phyloP scores from a whole-genome alignment of 2,888 invertebrate species.

The Julus scanicus region DNA sequence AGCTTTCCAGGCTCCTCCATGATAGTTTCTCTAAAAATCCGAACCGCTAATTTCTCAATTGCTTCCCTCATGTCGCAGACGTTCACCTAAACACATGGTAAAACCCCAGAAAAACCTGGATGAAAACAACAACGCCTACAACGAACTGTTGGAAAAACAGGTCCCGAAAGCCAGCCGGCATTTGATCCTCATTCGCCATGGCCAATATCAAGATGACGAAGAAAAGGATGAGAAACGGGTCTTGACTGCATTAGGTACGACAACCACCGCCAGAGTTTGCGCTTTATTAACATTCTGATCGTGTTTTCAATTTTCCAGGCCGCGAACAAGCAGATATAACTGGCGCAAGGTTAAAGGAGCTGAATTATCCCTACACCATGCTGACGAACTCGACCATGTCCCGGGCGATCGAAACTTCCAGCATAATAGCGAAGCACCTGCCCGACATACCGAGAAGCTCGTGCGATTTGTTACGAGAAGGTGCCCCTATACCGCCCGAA shows the following conservation, averaged over 20 bases:
- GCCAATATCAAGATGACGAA: slow-evolving; percentile 87
- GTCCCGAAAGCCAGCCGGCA: slow-evolving; percentile 78
- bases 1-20: no score
- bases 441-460: slow-evolving; percentile 72
- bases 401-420: slow-evolving; percentile 90
- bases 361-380: slow-evolving; percentile 81
- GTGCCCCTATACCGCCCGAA: slow-evolving; percentile 93
- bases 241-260: slow-evolving; percentile 82
- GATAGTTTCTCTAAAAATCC: no score
- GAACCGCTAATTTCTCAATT: not conserved
- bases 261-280: not conserved
- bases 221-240: slow-evolving; percentile 77
- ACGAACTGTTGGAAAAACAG: slow-evolving; percentile 71
- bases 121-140: slow-evolving; percentile 75
- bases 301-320: slow-evolving; percentile 71
- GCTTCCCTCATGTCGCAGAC: slow-evolving; percentile 67
- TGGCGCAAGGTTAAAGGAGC: slow-evolving; percentile 79
- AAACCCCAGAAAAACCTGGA: slow-evolving; percentile 69
- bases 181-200: slow-evolving; percentile 90
- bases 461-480: slow-evolving; percentile 86
- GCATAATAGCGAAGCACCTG: slow-evolving; percentile 80
- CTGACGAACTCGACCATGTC: slow-evolving; percentile 92
- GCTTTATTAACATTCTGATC: not conserved
- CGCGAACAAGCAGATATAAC: slow-evolving; percentile 86
- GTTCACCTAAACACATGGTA: slow-evolving; percentile 78